Conservation (phyloP, 1,140 invertebrate species). For the Danaus plexippus region DNA sequence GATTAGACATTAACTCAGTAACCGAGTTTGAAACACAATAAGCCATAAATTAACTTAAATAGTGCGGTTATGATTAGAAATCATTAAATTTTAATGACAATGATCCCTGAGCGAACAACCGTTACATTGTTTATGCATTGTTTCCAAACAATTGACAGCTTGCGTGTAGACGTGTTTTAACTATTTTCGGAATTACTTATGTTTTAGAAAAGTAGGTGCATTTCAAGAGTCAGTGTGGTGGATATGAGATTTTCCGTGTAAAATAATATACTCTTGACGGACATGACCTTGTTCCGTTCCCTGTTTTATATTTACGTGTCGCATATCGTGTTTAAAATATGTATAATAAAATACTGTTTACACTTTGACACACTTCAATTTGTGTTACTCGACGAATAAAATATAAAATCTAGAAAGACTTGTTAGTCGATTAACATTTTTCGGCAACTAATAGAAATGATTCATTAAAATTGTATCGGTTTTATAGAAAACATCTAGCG, state of each 20-base stretch:
- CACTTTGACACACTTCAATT: too few species aligned
- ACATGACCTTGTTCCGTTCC: conserved; percentile 12
- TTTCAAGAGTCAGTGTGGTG: conserved; percentile 13
- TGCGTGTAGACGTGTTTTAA: conserved; percentile 16
- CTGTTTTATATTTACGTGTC: too few species aligned
- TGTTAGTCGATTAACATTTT: too few species aligned
- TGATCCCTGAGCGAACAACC: conserved; percentile 18
- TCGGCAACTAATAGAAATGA: too few species aligned
- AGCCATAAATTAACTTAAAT: conserved; percentile 12
- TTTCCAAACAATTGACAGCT: conserved; percentile 19
- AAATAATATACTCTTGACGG: conserved; percentile 15
- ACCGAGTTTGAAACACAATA: too few species aligned
- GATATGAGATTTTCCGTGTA: conserved; percentile 10
- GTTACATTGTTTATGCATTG: conserved; percentile 23
- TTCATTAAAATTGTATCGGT: too few species aligned
- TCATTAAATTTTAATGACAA: conserved; percentile 26
- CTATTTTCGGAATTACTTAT: conserved; percentile 27
- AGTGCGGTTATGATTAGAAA: conserved; percentile 14
- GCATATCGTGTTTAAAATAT: too few species aligned
- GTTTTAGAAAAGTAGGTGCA: conserved; percentile 22
- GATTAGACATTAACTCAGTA: too few species aligned
- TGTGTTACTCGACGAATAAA: too few species aligned
- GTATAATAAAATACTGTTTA: too few species aligned
- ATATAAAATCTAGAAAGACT: too few species aligned
- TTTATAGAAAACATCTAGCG: too few species aligned